A percentile compares a stretch with the other conserved stretches of the same genome.
phyloP scores from a whole-genome alignment of 2,797 vertebrate genomes.

The Thripadectes ignobilis region DNA sequence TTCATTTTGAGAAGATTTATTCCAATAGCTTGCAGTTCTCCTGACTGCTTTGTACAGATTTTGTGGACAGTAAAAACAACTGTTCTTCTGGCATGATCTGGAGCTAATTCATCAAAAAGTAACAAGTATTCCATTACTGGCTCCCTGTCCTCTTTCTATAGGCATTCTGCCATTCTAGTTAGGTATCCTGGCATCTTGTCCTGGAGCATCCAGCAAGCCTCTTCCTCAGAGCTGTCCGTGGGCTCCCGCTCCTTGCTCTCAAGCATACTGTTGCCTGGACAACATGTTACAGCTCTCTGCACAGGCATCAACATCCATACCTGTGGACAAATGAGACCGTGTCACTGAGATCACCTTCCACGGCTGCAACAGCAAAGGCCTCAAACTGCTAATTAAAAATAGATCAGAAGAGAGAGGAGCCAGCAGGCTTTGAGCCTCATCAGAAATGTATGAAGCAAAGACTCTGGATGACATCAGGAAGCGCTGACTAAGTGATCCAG shows the following conservation, averaged over 20 bases:
- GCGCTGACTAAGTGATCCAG: background rate
- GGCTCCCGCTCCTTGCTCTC: background rate
- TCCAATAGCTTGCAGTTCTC: background rate
- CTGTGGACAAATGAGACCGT: rapidly evolving
- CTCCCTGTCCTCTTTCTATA: background rate
- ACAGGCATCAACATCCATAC: background rate
- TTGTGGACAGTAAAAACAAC: background rate
- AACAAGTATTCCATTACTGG: background rate
- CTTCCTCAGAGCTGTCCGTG: background rate
- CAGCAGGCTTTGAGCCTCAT: slow-evolving; percentile 2
- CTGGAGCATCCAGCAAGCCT: background rate
- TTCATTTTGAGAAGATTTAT: background rate
- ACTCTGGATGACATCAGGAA: background rate
- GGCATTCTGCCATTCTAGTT: slow-evolving; percentile 25
- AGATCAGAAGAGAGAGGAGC: background rate
- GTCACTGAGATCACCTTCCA: background rate
- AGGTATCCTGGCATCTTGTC: background rate
- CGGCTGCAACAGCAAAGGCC: background rate
- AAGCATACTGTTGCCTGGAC: background rate
- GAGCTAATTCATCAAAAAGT: slow-evolving; percentile 15
- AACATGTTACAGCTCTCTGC: background rate
- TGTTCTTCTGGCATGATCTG: background rate
- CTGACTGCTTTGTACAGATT: background rate
- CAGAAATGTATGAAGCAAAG: slow-evolving; percentile 9
- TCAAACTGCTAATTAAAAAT: slow-evolving; percentile 21